phyloP scores from a whole-genome alignment of 2,888 invertebrate genomes.

The Polydrusus tereticollis region DNA sequence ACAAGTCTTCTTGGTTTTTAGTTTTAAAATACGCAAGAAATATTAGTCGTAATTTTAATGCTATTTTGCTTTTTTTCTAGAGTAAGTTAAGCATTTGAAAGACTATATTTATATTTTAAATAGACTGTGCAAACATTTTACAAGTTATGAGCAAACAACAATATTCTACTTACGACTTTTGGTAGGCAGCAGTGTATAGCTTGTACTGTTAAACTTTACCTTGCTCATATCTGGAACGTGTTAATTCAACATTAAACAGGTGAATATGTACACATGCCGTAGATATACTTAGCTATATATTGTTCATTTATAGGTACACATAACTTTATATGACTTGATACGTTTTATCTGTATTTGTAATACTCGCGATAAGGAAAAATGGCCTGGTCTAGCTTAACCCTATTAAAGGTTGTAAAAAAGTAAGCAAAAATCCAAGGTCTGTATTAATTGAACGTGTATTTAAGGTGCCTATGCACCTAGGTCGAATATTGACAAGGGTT shows the following conservation, averaged over 20 bases:
- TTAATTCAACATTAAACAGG: slow-evolving; percentile 46
- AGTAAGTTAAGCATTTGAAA: too few relatives aligned
- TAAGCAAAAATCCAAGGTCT: slow-evolving; percentile 7
- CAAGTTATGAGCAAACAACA: slow-evolving; percentile 19
- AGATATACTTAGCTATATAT: slow-evolving; percentile 25
- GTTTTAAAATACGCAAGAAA: too few relatives aligned
- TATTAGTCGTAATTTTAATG: too few relatives aligned
- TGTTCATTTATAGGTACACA: slow-evolving; percentile 30
- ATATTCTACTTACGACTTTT: slow-evolving; percentile 31
- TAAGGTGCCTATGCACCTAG: too few relatives aligned
- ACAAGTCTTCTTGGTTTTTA: too few relatives aligned
- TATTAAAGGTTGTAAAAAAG: slow-evolving; percentile 15
- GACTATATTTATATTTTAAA: too few relatives aligned
- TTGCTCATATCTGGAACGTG: slow-evolving; percentile 36
- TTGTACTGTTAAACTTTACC: slow-evolving; percentile 28
- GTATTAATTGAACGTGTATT: too few relatives aligned
- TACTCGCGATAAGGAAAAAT: slow-evolving; percentile 37
- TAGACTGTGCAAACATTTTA: slow-evolving; percentile 3
- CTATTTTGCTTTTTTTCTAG: too few relatives aligned
- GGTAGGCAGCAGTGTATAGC: slow-evolving; percentile 1
- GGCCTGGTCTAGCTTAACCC: slow-evolving; percentile 19
- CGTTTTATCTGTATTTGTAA: slow-evolving; percentile 42
- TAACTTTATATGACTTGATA: slow-evolving; percentile 32
- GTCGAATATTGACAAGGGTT: too few relatives aligned
- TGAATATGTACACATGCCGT: slow-evolving; percentile 29